Base-by-base conservation (phyloP, 2,888 invertebrate species). In the Mythimna pallens region DNA sequence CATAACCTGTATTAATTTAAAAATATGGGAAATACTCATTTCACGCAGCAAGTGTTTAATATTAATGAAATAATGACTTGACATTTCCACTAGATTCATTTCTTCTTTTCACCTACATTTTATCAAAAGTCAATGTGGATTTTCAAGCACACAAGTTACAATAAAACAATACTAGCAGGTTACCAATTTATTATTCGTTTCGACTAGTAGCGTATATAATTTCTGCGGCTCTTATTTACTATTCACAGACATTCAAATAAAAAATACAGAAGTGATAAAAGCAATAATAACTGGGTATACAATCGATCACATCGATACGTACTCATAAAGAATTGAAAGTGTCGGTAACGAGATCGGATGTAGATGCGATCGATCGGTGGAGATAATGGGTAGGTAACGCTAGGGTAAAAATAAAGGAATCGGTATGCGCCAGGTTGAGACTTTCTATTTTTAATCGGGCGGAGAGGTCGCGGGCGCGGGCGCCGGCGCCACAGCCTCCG, bases 381-480 rank as follows among this genome's bases (percentile, higher is more conserved):
- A 88, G 92, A 93, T 94, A 94, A 93, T 93, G 89, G 90, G 89
- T 88, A 88, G 89, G 90, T 93, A 91, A 90, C 88, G 87, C 87
- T 83, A 91, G 94, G 95, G 93, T 93, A 94, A 94, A 95, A 94
- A 93, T 94, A 94, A 94, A 94, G 94, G 94, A 93, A 89, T 92
- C 82, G 85, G 90, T 91, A 91, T 92, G 92, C 91, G 90, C 89
- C 92, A 88, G 93, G 93, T 94, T 94, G 88, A 89, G 90, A 93
- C 96, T 96, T 96, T 96, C 96, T 96, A 96, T 96, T 96, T 96
- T 95, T 95, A 94, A 92, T 93, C 92, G 92, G 92, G 93, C 90
- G 93, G 93, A 92, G 93, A 94, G 95, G 95, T 93, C 92, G 93
- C 91, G 90, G 92, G 90, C 90, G 92, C 91, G 87, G 89, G 89